Percentiles rank a stretch among this genome's conserved stretches.
Evolutionary conservation across 2,113 vertebrate genomes (phyloP).

Genomic region (Callionymus lyra): DNA sequence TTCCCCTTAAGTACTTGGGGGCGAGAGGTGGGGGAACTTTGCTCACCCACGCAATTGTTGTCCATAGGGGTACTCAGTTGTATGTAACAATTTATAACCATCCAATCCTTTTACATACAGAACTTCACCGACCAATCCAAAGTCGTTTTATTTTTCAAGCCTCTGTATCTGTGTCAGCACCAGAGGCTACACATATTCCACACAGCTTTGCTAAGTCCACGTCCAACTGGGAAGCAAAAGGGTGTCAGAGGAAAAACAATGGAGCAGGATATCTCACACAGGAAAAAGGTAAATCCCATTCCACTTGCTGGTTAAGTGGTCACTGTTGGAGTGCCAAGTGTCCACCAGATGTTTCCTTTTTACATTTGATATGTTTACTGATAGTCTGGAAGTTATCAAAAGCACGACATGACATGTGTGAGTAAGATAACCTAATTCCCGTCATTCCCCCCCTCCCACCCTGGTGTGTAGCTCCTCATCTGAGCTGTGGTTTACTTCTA

Average conservation of each 20-base stretch:
- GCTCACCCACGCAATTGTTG: too few relatives aligned
- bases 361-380: constrained; percentile 34
- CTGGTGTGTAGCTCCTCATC: too few relatives aligned
- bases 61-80: too few relatives aligned
- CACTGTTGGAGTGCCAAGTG: constrained; percentile 34
- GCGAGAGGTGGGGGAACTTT: too few relatives aligned
- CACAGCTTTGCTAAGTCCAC: constrained; percentile 32
- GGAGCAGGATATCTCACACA: constrained; percentile 10
- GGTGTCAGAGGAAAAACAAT: constrained; percentile 12
- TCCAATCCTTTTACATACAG: too few relatives aligned
- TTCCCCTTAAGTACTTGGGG: too few relatives aligned
- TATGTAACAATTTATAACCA: too few relatives aligned
- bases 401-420: constrained; percentile 10
- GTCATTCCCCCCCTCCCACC: not conserved
- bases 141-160: too few relatives aligned
- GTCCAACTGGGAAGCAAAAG: constrained; percentile 16
- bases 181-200: constrained; percentile 19
- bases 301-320: constrained; percentile 25
- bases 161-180: constrained; percentile 31
- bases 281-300: constrained; percentile 2
- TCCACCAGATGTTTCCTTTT: constrained; percentile 42
- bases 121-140: too few relatives aligned
- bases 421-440: constrained; percentile 3
- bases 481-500: too few relatives aligned
- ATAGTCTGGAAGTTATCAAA: constrained; percentile 32